phyloP scores from a whole-genome alignment of 2,888 invertebrate species.

The Heliconius ethilla region DNA sequence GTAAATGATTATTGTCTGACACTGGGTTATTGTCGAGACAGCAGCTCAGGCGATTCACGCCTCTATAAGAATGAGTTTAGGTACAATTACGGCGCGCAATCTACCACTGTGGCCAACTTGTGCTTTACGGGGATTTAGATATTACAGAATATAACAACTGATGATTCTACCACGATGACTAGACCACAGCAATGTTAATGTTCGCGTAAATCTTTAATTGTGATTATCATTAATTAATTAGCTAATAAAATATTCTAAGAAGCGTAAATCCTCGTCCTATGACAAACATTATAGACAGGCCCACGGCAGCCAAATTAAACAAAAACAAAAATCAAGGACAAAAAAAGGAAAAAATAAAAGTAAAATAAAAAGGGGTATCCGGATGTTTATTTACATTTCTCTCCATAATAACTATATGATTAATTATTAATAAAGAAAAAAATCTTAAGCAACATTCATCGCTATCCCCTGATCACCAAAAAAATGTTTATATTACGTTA shows the following conservation, averaged over 20 bases:
- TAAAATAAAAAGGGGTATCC: conserved; percentile 79
- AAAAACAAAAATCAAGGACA: conserved; percentile 34
- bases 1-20: conserved; percentile 81
- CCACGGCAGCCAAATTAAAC: conserved; percentile 44
- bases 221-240: not conserved
- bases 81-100: conserved; percentile 43
- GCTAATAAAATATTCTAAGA: conserved; percentile 3
- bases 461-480: conserved; percentile 75
- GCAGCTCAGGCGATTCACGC: conserved; percentile 71
- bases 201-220: conserved; percentile 44
- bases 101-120: conserved; percentile 19
- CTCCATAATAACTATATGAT: conserved; percentile 78
- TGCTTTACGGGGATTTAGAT: conserved; percentile 13
- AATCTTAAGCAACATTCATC: conserved; percentile 70
- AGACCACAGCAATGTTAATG: conserved; percentile 37
- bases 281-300: conserved; percentile 54
- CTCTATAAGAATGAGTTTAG: conserved; percentile 48
- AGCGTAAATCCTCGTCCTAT: conserved; percentile 1
- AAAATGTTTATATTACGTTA: conserved; percentile 67
- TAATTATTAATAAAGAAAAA: conserved; percentile 78
- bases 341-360: conserved; percentile 66
- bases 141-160: not conserved
- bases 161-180: not conserved
- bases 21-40: conserved; percentile 83
- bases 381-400: conserved; percentile 82